Evolutionary conservation across 2,113 vertebrate species (phyloP), one percentile per base, ranked within the genome.

Genomic region (Salminus brasiliensis): DNA sequence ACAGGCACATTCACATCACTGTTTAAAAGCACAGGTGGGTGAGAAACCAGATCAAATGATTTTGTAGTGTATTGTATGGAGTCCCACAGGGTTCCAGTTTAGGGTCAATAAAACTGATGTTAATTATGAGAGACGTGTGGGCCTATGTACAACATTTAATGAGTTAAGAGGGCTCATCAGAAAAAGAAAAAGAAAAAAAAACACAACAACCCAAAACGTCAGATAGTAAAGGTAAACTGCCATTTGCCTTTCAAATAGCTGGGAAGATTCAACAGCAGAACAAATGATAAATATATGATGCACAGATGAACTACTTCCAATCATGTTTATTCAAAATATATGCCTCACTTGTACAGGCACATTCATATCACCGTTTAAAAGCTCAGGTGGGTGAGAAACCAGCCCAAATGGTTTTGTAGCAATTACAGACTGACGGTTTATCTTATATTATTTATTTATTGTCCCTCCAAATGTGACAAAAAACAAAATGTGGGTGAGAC

Each of bases 291-390:
- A 10, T 13, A 68, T 34, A 78, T 1, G 27, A 45, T 4, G 29
- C 67, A 82, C 41, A 43, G 3, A 34, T 12, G 23, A 30, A 57
- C 27, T 59, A 77, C 59, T 88, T 72, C 43, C 82, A 66, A 86
- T 15, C 27, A 32, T 1, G 49, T 92, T 92, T 91, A 93, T 92
- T 92, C 84, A 89, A 86, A 90, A 78, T 77, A 70, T 62, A 87
- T 49, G 59, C 9, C 32, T 45, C 45, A 7, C 18, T 59, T 5
- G 25, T 47, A 43, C 71, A 66, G 55, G 77, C 49, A 80, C 69
- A 76, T 13, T 30, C 10, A 79, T 55, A 43, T n/a, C 15, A 60
- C 18, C 10, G n/a, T 12, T 16, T 27, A 16, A 49, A 63, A 62
- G 16, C 21, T 52, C 21, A 62, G 11, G 25, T n/a, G 53, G 16